Evolutionary conservation across 2,888 invertebrate genomes (phyloP).

Genomic region (Phalera bucephala): DNA sequence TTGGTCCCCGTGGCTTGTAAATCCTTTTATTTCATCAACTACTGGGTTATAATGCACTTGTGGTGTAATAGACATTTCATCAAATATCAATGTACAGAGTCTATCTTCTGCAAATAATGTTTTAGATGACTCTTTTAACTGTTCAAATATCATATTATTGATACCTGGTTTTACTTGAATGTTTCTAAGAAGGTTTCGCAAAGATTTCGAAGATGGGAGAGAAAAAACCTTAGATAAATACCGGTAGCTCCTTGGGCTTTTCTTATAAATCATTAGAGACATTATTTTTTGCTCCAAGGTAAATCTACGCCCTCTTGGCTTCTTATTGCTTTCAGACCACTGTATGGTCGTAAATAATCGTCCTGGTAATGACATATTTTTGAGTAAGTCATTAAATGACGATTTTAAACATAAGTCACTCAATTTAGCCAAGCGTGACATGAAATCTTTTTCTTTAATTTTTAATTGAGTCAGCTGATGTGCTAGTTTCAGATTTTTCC

Average conservation of each 20-base stretch:
- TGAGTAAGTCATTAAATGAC: too few species aligned
- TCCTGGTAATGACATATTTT: too few species aligned
- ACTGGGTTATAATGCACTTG: slow-evolving; percentile 13
- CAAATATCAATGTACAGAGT: slow-evolving; percentile 6
- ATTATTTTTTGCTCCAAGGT: not conserved
- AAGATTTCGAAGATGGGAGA: too few species aligned
- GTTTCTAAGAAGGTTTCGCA: slow-evolving; percentile 6
- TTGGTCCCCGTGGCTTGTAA: slow-evolving; percentile 2
- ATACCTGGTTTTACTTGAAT: slow-evolving; percentile 19
- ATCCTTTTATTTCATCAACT: slow-evolving; percentile 13
- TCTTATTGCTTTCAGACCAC: too few species aligned
- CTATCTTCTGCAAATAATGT: slow-evolving; percentile 17
- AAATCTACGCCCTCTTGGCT: not conserved
- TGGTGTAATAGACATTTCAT: slow-evolving; percentile 22
- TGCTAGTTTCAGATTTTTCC: too few species aligned
- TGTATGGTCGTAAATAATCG: too few species aligned
- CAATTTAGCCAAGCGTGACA: too few species aligned
- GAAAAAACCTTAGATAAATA: too few species aligned
- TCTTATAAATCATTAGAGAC: not conserved
- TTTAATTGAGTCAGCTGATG: too few species aligned
- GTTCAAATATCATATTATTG: slow-evolving; percentile 17
- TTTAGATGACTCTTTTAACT: slow-evolving; percentile 12
- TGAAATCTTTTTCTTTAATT: too few species aligned
- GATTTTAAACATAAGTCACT: too few species aligned
- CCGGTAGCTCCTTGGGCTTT: not conserved